Conservation (phyloP, 2,888 invertebrate genomes). For the Gastrophysa polygoni region DNA sequence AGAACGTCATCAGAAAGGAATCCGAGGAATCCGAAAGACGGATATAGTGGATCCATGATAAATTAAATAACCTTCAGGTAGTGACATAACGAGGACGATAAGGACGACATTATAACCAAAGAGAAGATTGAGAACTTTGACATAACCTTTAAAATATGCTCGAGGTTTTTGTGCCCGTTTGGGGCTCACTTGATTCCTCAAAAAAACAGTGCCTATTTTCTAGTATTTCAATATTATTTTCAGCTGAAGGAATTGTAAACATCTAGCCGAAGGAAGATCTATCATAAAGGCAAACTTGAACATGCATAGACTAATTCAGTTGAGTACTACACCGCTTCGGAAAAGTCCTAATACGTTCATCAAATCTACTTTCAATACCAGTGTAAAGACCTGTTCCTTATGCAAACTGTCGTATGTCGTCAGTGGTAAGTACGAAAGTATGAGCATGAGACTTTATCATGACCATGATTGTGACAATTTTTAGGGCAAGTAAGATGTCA, state of each 20-base stretch:
- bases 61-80: too few species aligned
- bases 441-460: neutral
- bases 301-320: neutral
- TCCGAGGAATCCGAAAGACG: too few species aligned
- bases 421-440: constrained; percentile 37
- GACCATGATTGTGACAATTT: constrained; percentile 17
- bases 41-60: too few species aligned
- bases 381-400: constrained; percentile 45
- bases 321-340: neutral
- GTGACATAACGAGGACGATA: too few species aligned
- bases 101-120: too few species aligned
- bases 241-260: neutral
- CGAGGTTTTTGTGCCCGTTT: too few species aligned
- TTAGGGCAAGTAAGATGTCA: constrained; percentile 42
- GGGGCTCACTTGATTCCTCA: too few species aligned
- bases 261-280: neutral
- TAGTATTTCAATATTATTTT: too few species aligned
- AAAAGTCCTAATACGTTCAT: neutral
- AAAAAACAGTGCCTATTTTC: too few species aligned
- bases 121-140: too few species aligned
- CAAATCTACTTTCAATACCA: neutral
- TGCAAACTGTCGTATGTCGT: constrained; percentile 50
- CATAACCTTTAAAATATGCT: too few species aligned
- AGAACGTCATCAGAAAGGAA: too few species aligned
- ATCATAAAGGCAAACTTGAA: neutral